Evolutionary conservation across 2,797 vertebrate genomes (phyloP), one percentile per base, ranked within the genome.

Genomic region (Sebastes alutus): DNA sequence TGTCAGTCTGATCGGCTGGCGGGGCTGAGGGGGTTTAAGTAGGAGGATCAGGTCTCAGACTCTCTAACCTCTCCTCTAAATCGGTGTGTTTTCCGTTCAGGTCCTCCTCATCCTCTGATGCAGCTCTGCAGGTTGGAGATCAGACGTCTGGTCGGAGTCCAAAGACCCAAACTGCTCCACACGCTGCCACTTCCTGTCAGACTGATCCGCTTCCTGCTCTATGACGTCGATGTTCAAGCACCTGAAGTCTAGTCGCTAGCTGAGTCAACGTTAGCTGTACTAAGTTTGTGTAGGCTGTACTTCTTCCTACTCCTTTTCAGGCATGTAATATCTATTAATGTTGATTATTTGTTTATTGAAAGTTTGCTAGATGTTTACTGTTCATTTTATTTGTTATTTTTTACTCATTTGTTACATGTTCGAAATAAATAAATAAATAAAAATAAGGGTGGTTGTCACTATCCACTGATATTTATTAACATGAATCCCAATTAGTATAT

Each of bases 41-140:
- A 54, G 42, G 42, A 46, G 42, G 42, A 46, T 46, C 42, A 58
- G 6, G 23, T 58, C 56, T 59, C 12, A 25, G 55, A 14, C 55
- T 27, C 30, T 56, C 12, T 49, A 38, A 77, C 22, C 16, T 10
- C 54, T 80, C 12, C 42, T 59, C 16, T 56, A 13, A 38, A 38
- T 38, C 12, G 46, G 2, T 75, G 7, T 66, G 63, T 66, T 30
- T 89, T 33, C 88, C 22, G 2, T 88, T 68, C 88, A 98, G 97
- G 94, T 82, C 96, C 92, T 61, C 97, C 97, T 3, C 94, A 96
- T 69, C 88, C 96, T 42, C 93, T 98, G 86, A 94, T 95, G 86
- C 97, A 98, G 67, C 96, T 97, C 46, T 98, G 97, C 82, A 95
- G 97, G 66, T 80, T 98, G 77, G 96, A 90, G 82, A 96, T 98